Conservation (phyloP, 2,113 vertebrate genomes). For the Pelecanus crispus region DNA sequence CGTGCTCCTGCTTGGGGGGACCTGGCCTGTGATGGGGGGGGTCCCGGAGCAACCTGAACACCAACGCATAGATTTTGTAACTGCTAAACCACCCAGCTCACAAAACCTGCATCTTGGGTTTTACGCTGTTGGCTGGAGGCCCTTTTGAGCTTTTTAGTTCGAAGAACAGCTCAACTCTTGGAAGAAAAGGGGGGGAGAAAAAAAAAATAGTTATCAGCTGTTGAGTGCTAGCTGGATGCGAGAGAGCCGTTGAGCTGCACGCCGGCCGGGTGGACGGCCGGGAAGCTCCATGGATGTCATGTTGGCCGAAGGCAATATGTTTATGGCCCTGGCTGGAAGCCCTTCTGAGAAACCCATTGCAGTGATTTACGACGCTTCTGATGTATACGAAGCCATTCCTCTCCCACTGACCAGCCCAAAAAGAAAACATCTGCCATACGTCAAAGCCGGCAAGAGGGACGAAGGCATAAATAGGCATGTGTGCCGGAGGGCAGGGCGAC, state of each 20-base stretch:
- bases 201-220: background rate
- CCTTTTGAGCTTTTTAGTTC: background rate
- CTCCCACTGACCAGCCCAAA: background rate
- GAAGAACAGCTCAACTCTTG: background rate
- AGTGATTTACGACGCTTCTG: conserved; percentile 5
- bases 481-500: background rate
- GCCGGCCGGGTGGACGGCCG: background rate
- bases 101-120: background rate
- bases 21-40: background rate
- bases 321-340: conserved; percentile 22
- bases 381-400: background rate
- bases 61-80: background rate
- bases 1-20: background rate
- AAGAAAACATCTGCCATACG: background rate
- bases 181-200: background rate
- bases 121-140: background rate
- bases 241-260: background rate
- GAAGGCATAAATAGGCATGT: background rate
- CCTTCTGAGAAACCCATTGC: conserved; percentile 31
- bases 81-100: background rate
- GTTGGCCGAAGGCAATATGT: background rate
- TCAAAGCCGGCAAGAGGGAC: background rate
- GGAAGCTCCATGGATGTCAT: conserved; percentile 26
- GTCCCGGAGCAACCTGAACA: background rate
- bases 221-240: conserved; percentile 10